These are phyloP conservation scores for Atlantisia rogersi DNA, from an alignment of 2,113 vertebrate genomes.

Conservation along the genomic window DNA sequence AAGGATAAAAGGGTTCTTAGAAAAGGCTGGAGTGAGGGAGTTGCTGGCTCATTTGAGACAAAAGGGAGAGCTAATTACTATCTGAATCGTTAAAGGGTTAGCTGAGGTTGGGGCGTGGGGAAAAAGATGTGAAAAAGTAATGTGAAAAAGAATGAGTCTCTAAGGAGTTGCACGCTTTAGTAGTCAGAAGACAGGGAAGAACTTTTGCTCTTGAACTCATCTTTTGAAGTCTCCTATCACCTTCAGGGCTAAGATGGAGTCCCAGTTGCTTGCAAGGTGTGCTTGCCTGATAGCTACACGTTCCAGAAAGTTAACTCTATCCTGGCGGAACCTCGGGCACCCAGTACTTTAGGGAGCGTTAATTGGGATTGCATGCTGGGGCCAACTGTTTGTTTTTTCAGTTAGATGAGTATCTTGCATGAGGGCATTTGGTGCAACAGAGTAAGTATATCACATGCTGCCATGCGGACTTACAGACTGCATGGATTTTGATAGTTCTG, in stretches of 20 bases:
- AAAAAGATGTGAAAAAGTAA: not conserved
- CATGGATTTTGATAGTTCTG: not conserved
- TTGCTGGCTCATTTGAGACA: conserved; percentile 44
- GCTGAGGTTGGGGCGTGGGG: not conserved
- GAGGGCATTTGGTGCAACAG: not conserved
- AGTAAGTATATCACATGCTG: not conserved
- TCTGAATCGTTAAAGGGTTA: conserved; percentile 44
- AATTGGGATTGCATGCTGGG: not conserved
- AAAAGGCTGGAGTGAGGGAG: conserved; percentile 36
- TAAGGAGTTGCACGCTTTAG: not conserved
- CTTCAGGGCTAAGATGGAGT: not conserved
- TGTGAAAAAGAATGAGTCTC: not conserved
- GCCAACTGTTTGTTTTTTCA: not conserved
- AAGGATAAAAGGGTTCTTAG: conserved; percentile 37
- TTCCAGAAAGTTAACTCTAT: not conserved
- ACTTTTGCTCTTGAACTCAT: not conserved
- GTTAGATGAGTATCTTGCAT: not conserved
- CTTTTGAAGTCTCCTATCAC: not conserved
- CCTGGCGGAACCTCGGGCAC: too few relatives aligned
- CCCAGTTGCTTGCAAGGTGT: not conserved
- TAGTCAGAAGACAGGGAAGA: not conserved
- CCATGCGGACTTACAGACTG: not conserved
- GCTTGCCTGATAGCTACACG: not conserved
- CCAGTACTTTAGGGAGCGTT: not conserved
- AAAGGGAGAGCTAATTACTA: conserved; percentile 31